phyloP scores from a whole-genome alignment of 1,140 invertebrate genomes.

The Heterodera schachtii region DNA sequence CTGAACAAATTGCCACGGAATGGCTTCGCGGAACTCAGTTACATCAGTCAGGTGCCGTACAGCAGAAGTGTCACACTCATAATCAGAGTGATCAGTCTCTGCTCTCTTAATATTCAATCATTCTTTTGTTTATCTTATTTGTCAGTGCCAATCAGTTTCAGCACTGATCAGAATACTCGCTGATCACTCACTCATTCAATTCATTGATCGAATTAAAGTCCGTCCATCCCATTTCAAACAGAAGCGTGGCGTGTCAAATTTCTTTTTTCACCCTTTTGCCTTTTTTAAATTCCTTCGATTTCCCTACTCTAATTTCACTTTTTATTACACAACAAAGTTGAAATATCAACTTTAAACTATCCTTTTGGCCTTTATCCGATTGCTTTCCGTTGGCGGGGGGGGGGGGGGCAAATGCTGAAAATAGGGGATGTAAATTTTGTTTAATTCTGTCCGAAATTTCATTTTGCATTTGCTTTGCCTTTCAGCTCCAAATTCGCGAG shows the following conservation, averaged over 20 bases:
- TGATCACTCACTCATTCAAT: not conserved
- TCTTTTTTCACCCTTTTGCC: not conserved
- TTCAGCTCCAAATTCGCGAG: conserved; percentile 53
- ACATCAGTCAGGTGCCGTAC: conserved; percentile 54
- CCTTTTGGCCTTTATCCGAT: not conserved
- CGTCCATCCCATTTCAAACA: not conserved
- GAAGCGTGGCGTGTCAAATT: not conserved
- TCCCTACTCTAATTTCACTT: not conserved
- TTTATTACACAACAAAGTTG: not conserved
- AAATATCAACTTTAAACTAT: not conserved
- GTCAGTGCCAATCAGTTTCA: too few species aligned
- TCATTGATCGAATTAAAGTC: not conserved
- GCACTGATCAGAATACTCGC: too few species aligned
- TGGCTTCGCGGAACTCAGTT: conserved; percentile 47
- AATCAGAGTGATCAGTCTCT: not conserved
- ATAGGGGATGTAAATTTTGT: too few species aligned
- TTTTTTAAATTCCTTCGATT: not conserved
- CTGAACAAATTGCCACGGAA: conserved; percentile 35
- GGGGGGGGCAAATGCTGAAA: too few species aligned
- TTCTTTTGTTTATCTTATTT: too few species aligned
- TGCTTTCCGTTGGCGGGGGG: not conserved
- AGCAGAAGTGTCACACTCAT: not conserved
- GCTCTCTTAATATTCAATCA: too few species aligned
- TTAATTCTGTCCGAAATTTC: too few species aligned
- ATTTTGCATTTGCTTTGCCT: not conserved